Percentiles rank a stretch among this genome's conserved stretches.
Conservation (phyloP, 2,113 vertebrate genomes). For the Ia io region DNA sequence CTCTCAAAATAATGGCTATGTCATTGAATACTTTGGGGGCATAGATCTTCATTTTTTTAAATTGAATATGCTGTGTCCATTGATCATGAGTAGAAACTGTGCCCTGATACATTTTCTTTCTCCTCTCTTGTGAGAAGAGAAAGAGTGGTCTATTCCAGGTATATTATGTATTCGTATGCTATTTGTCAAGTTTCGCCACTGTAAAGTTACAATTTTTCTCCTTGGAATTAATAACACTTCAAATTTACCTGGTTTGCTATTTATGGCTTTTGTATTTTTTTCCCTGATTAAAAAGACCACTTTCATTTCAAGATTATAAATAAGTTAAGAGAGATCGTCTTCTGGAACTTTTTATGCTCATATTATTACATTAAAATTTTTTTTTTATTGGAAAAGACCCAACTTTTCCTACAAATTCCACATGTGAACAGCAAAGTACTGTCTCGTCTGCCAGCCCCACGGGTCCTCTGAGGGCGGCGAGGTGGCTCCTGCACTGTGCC, state of each 20-base stretch:
- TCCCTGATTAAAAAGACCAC: background rate
- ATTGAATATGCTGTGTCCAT: background rate
- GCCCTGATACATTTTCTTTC: background rate
- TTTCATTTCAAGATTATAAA: background rate
- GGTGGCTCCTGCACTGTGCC: constrained; percentile 86
- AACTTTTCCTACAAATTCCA: constrained; percentile 82
- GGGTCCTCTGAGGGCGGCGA: constrained; percentile 84
- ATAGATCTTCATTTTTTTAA: background rate
- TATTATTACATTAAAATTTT: background rate
- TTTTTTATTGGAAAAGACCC: background rate
- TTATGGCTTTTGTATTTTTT: background rate
- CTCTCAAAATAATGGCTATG: background rate
- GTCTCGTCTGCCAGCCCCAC: constrained; percentile 87
- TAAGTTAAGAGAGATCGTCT: background rate
- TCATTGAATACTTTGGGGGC: background rate
- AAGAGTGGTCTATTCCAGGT: background rate
- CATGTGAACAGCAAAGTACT: constrained; percentile 92
- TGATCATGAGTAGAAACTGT: background rate
- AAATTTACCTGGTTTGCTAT: background rate
- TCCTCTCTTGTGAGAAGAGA: background rate
- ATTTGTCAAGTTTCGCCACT: background rate
- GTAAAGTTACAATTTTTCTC: background rate
- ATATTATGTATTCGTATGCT: background rate
- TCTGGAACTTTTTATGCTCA: background rate
- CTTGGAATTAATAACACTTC: background rate